Evolutionary conservation across 2,888 invertebrate genomes (phyloP).

Genomic region (Cosmorhoe ocellata): DNA sequence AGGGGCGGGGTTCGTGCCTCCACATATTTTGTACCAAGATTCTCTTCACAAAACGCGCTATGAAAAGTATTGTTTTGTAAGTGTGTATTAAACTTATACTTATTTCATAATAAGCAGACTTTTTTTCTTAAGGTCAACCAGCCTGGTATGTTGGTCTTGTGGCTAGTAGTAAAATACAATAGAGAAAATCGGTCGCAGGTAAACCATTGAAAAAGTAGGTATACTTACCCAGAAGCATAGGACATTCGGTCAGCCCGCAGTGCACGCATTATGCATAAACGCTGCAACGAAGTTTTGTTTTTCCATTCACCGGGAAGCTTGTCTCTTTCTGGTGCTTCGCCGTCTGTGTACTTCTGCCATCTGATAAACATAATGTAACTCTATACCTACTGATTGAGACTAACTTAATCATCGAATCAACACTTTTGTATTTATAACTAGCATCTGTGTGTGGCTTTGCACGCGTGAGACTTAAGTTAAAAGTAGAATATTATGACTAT

Average conservation of each 20-base stretch:
- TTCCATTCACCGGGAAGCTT: constrained; percentile 98
- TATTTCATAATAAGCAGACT: no score
- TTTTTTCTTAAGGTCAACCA: no score
- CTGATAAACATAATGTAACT: constrained; percentile 60
- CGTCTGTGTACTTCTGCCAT: constrained; percentile 96
- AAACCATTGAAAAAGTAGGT: background rate
- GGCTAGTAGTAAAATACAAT: no score
- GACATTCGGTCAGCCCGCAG: constrained; percentile 97
- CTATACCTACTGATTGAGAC: no score
- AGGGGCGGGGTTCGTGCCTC: constrained; percentile 91
- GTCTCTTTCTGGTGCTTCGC: constrained; percentile 96
- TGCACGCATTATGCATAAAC: constrained; percentile 95
- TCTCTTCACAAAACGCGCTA: constrained; percentile 93
- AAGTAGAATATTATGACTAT: no score
- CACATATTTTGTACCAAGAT: constrained; percentile 91
- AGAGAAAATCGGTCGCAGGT: no score
- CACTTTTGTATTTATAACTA: no score
- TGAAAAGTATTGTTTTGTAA: constrained; percentile 12
- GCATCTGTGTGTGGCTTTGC: no score
- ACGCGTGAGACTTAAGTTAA: no score
- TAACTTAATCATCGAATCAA: no score
- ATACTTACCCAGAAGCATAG: constrained; percentile 89
- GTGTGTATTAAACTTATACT: background rate
- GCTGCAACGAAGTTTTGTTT: constrained; percentile 91
- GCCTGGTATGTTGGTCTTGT: no score